Percentiles rank a stretch among this genome's conserved stretches.
These are phyloP conservation scores for Eulemur rufifrons DNA, from an alignment of 2,113 vertebrate genomes.

Conservation along the genomic window DNA sequence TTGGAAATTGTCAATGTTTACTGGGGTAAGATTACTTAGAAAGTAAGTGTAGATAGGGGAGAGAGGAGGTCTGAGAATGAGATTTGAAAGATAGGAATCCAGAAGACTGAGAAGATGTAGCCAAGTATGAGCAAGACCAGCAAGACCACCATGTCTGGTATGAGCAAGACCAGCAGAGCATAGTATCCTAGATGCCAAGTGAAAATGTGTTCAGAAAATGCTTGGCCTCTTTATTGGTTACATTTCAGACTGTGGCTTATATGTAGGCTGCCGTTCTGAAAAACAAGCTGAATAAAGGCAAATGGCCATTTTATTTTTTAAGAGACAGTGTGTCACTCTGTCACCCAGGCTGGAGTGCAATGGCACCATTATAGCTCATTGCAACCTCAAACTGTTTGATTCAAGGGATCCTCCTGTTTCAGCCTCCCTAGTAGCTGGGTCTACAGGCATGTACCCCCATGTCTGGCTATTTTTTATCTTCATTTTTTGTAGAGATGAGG, in stretches of 20 bases:
- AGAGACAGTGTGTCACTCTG: background rate
- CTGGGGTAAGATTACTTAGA: background rate
- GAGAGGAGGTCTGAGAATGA: background rate
- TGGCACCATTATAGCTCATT: background rate
- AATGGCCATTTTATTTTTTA: background rate
- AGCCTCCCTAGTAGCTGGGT: background rate
- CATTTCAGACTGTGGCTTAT: background rate
- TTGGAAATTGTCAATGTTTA: background rate
- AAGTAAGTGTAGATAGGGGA: too few species aligned
- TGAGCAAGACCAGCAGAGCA: background rate
- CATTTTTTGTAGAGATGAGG: background rate
- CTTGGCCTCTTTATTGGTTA: background rate
- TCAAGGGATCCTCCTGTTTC: background rate
- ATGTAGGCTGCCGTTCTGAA: background rate
- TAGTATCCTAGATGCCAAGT: background rate
- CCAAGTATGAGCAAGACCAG: background rate
- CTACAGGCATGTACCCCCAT: background rate
- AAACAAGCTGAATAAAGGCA: background rate
- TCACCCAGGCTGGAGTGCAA: background rate
- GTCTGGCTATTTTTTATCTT: background rate
- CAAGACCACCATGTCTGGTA: too few species aligned
- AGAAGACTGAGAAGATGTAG: background rate
- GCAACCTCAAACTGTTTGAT: background rate
- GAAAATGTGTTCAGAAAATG: fast-evolving
- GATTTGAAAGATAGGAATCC: background rate